Evolutionary conservation across 30 jellyfish, hydroid and myxozoan genomes (phyloP).

Genomic region (Catostylus mosaicus): DNA sequence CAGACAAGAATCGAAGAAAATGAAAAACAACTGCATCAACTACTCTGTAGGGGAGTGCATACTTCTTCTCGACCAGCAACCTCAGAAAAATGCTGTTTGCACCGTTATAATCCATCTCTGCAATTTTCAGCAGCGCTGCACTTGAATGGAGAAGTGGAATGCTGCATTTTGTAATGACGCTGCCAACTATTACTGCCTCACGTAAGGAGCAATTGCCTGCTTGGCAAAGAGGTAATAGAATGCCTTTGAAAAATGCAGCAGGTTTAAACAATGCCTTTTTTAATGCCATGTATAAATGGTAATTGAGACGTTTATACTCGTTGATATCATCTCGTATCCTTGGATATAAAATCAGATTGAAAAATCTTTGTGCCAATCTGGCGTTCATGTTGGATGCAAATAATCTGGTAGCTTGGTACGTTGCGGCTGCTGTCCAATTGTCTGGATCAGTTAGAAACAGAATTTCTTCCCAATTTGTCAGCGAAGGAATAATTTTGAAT

Average conservation of each 20-base stretch:
- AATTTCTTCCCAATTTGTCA: conserved; percentile 88
- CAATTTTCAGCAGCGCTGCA: conserved; percentile 92
- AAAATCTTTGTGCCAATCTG: conserved; percentile 91
- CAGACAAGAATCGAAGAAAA: conserved; percentile 73
- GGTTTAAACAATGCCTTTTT: conserved; percentile 92
- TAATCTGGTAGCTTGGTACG: conserved; percentile 90
- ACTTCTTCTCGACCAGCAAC: conserved; percentile 78
- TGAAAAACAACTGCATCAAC: conserved; percentile 86
- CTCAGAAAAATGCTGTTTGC: conserved; percentile 90
- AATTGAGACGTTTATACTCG: conserved; percentile 85
- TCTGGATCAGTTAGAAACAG: conserved; percentile 90
- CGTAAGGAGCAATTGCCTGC: conserved; percentile 91
- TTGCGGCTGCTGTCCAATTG: conserved; percentile 98
- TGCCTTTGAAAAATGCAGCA: conserved; percentile 96
- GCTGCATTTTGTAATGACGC: conserved; percentile 81
- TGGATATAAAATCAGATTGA: conserved; percentile 84
- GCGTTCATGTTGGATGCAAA: conserved; percentile 89
- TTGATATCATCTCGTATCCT: conserved; percentile 96
- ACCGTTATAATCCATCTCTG: conserved; percentile 94
- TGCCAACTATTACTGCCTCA: conserved; percentile 94
- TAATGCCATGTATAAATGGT: conserved; percentile 93
- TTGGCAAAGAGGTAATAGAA: conserved; percentile 92
- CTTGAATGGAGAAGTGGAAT: conserved; percentile 92
- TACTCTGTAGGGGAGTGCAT: conserved; percentile 95
- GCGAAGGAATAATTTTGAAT: conserved; percentile 91